Conservation (phyloP, 2,113 vertebrate genomes). For the Pseudonaja textilis region DNA sequence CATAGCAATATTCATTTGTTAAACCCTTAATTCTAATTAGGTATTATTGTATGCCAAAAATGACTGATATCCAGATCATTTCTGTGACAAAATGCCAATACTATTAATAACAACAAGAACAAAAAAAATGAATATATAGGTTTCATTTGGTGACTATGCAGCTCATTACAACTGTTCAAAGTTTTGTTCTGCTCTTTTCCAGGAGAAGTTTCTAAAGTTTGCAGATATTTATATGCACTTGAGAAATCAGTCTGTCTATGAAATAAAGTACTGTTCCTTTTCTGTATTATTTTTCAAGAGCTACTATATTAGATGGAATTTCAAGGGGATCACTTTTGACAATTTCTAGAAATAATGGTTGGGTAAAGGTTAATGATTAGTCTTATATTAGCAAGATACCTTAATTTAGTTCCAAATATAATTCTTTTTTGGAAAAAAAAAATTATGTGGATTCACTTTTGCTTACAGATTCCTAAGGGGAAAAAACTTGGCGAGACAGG, state of each 20-base stretch:
- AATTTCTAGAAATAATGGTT: slow-evolving; percentile 62
- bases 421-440: slow-evolving; percentile 24
- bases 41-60: not conserved
- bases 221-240: slow-evolving; percentile 31
- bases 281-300: slow-evolving; percentile 52
- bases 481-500: not conserved
- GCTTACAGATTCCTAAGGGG: slow-evolving; percentile 40
- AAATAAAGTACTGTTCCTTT: slow-evolving; percentile 36
- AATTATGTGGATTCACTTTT: slow-evolving; percentile 10
- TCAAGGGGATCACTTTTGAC: slow-evolving; percentile 61
- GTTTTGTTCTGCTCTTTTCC: slow-evolving; percentile 24
- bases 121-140: not conserved
- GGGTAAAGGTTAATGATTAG: slow-evolving; percentile 67
- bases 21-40: not conserved
- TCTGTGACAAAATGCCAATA: not conserved
- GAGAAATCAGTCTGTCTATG: slow-evolving; percentile 9
- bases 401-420: slow-evolving; percentile 58
- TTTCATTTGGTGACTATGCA: not conserved
- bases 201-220: slow-evolving; percentile 8
- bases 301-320: slow-evolving; percentile 57
- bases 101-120: not conserved
- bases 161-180: slow-evolving; percentile 29
- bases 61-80: not conserved
- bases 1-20: not conserved
- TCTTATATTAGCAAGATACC: slow-evolving; percentile 51